Base-by-base conservation (phyloP, 2,797 vertebrate genomes). In the Brachymystax lenok region DNA sequence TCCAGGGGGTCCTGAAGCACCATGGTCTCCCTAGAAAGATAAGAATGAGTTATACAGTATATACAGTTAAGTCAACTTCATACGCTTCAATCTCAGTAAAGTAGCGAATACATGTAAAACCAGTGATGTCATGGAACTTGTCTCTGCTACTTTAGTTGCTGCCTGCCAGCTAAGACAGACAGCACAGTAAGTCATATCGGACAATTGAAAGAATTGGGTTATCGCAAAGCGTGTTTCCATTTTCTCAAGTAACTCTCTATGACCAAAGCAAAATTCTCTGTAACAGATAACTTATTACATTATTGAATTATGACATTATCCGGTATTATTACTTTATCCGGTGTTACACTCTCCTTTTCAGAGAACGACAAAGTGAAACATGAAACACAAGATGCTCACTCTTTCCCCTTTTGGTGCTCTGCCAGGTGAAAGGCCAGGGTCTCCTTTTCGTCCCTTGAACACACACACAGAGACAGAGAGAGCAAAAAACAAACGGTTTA, bases 381-480 rank as follows among this genome's bases (percentile, higher is more conserved):
- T 67, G 71, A 69, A 50, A 52, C 12, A n/a, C 14, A 24, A 59
- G 28, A 76, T 19, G 17, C 70, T 17, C 94, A 99, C 98, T 95
- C 98, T 97, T 56, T 88, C 91, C 91, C 98, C 98, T 85, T 92
- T 94, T 24, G 80, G 87, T 68, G 96, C 93, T 90, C 92, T 95
- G 85, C 97, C 96, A 85, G 95, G 96, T 4, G 98, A 99, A 72
- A 96, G 81, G 86, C 97, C 98, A 17, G 95, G 94, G 91, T 98
- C 96, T 83, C 98, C 98, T 87, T 95, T 95, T 51, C 87, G 89
- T 68, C 94, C 94, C 94, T 95, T 6, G 2, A 92, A 89, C 35
- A 50, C 17, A 69, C 52, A 54, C 46, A 27, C 13, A 27, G 4
- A 30, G 51, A 30, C 14, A 54, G 19, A n/a, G 6, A 69, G 6